These are phyloP conservation scores for Tenodera sinensis DNA, from an alignment of 2,888 invertebrate genomes.

Conservation along the genomic window DNA sequence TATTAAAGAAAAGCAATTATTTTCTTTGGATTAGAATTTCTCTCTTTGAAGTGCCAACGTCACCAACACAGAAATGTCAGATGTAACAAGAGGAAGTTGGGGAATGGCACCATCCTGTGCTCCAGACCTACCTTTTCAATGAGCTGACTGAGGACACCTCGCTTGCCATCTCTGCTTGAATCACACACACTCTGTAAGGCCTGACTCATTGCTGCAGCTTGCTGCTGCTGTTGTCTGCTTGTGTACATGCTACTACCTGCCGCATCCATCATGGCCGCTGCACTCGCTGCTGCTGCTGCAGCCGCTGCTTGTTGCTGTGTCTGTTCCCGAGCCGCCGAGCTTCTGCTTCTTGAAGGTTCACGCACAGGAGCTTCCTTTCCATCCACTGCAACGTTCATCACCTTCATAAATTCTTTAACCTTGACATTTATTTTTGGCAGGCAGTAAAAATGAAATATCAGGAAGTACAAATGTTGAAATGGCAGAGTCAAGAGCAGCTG, in stretches of 20 bases:
- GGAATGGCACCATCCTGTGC: too few species aligned
- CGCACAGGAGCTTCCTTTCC: slow-evolving; percentile 30
- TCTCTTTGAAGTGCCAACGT: too few species aligned
- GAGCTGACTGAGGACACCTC: slow-evolving; percentile 53
- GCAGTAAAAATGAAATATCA: too few species aligned
- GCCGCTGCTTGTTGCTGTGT: not conserved
- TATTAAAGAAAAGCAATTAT: too few species aligned
- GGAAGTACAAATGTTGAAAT: too few species aligned
- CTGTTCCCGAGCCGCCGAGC: slow-evolving; percentile 10
- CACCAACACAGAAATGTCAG: too few species aligned
- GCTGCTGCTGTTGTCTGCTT: slow-evolving; percentile 20
- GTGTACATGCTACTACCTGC: slow-evolving; percentile 8
- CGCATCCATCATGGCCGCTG: slow-evolving; percentile 18
- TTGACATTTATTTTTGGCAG: too few species aligned
- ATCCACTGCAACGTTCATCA: slow-evolving; percentile 22
- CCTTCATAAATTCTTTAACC: too few species aligned
- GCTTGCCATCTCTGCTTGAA: slow-evolving; percentile 31
- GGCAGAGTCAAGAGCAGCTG: too few species aligned
- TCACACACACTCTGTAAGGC: not conserved
- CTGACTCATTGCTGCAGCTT: slow-evolving; percentile 1
- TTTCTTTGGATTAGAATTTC: too few species aligned
- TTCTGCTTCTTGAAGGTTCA: slow-evolving; percentile 21
- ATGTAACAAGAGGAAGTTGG: too few species aligned
- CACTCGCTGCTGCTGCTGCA: not conserved
- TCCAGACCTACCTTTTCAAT: slow-evolving; percentile 52